Conservation (phyloP, 2,113 vertebrate species). For the Corydoras sp. region DNA sequence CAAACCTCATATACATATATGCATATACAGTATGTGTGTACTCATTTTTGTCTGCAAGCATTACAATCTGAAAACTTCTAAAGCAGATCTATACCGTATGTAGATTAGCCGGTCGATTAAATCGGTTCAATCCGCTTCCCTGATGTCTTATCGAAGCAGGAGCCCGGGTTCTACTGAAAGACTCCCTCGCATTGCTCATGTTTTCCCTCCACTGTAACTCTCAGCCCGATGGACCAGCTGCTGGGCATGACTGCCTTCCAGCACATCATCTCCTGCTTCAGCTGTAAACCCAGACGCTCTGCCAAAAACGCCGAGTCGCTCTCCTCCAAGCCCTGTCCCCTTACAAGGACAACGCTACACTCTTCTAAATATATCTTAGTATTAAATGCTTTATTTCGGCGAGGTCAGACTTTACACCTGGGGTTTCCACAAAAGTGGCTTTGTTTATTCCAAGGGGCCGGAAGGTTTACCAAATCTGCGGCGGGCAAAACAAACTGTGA, state of each 20-base stretch:
- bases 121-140: too few relatives aligned
- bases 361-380: constrained; percentile 58
- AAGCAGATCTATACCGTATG: too few relatives aligned
- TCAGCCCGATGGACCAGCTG: not conserved
- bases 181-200: too few relatives aligned
- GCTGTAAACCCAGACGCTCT: constrained; percentile 11
- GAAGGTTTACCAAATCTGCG: not conserved
- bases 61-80: too few relatives aligned
- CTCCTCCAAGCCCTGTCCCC: constrained; percentile 43
- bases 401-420: constrained; percentile 21
- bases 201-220: too few relatives aligned
- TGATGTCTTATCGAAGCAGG: too few relatives aligned
- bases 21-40: too few relatives aligned
- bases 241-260: constrained; percentile 4
- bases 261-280: too few relatives aligned
- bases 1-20: too few relatives aligned
- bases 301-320: constrained; percentile 48
- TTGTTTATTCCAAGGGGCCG: not conserved
- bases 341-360: constrained; percentile 54
- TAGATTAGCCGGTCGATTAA: too few relatives aligned
- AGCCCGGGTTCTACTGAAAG: too few relatives aligned
- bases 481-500: not conserved
- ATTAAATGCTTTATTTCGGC: constrained; percentile 2
- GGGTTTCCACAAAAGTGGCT: constrained; percentile 2
- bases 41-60: too few relatives aligned